Evolutionary conservation across 2,888 invertebrate genomes (phyloP), one percentile per base, ranked within the genome.

Genomic region (Crossocerus cetratus): DNA sequence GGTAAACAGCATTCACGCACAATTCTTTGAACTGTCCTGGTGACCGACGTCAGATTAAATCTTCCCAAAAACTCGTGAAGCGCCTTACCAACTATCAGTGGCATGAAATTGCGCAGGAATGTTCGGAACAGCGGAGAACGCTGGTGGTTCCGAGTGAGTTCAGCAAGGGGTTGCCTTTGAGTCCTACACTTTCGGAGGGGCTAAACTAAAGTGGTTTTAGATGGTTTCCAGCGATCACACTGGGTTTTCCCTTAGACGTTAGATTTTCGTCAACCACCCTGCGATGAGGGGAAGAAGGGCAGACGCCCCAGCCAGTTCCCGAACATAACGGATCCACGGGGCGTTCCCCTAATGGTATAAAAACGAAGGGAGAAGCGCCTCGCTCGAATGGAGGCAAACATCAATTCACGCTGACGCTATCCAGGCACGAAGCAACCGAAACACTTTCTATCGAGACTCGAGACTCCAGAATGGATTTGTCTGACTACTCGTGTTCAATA

Each of bases 371-470:
- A 67, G 71, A 69, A 57, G 78, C 67, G 76, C 72, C 71, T 78
- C 76, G 80, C 74, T 78, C 67, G 79, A 83, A 77, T 74, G 77
- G 77, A 83, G 66, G 77, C 78, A 83, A 85, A 82, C 84, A 83
- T 84, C 83, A 77, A 84, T 84, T 83, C 82, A 81, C 78, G 80
- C 78, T 82, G 83, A 81, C 79, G 75, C 68, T 77, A 75, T 75
- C 68, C 68, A 65, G 71, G 68, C 53, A 18, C 44, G 55, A 32
- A 49, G 49, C 14, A 49, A 16, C 14, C 49, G 49, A 49, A 2
- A 49, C 61, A 65, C 69, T 23, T 61, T 65, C 56, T 53, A 63
- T 57, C 59, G 32, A 60, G 61, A 65, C 54, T 57, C 59, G 32
- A 60, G 61, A 65, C 54, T 68, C 57, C 60, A 73, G 76, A 80